Evolutionary conservation across 2,113 vertebrate species (phyloP).

Genomic region (Oceanodroma tethys): DNA sequence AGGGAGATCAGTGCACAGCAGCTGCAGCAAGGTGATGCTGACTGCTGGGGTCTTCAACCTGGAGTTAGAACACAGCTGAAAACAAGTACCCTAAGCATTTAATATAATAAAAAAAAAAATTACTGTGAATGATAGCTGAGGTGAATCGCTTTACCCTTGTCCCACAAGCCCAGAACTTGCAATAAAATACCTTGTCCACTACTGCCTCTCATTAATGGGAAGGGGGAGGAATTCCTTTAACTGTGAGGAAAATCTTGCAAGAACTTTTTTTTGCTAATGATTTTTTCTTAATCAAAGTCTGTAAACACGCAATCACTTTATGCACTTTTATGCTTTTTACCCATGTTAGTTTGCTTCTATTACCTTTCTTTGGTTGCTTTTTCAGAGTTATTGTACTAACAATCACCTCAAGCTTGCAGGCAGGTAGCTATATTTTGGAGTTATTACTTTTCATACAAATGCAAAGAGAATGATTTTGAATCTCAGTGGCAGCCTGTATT

Average conservation of each 20-base stretch:
- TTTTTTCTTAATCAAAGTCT: not conserved
- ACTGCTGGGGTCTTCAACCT: not conserved
- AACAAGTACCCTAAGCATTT: not conserved
- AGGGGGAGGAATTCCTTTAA: not conserved
- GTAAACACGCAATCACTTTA: not conserved
- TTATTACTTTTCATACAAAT: not conserved
- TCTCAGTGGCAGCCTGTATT: not conserved
- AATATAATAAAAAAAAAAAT: not conserved
- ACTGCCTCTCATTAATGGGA: not conserved
- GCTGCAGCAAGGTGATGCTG: not conserved
- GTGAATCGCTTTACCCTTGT: not conserved
- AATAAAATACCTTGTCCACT: not conserved
- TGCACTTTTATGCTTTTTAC: not conserved
- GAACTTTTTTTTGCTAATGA: accelerated
- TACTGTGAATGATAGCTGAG: not conserved
- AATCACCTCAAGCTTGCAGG: not conserved
- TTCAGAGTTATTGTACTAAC: not conserved
- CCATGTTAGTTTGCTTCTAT: not conserved
- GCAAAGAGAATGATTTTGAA: not conserved
- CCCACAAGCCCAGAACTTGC: not conserved
- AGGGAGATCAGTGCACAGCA: not conserved
- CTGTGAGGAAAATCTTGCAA: not conserved
- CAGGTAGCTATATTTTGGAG: not conserved
- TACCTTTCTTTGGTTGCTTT: not conserved
- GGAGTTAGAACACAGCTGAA: not conserved